A percentile compares a stretch with the other conserved stretches of the same genome.
These are phyloP conservation scores for Benthosema pterotum DNA, from an alignment of 2,797 vertebrate genomes.

Conservation along the genomic window DNA sequence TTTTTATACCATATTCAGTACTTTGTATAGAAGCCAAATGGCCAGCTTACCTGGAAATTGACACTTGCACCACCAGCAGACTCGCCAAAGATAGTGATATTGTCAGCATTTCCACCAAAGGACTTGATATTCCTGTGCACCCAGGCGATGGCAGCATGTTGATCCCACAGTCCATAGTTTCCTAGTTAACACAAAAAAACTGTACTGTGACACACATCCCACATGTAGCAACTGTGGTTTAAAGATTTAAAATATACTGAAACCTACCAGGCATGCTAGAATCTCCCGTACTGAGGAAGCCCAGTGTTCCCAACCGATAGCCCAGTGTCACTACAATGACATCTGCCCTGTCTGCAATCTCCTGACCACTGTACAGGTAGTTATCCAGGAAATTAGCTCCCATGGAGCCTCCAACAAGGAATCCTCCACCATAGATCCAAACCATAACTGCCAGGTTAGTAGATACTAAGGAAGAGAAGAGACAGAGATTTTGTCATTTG, in stretches of 20 bases:
- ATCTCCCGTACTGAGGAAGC: conserved; percentile 94
- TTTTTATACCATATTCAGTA: not conserved
- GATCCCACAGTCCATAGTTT: conserved; percentile 94
- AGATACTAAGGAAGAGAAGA: conserved; percentile 80
- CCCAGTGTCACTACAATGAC: conserved; percentile 93
- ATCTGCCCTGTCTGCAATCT: conserved; percentile 87
- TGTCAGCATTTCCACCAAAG: conserved; percentile 92
- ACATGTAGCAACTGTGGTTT: no score
- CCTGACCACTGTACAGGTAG: conserved; percentile 88
- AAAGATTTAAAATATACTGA: no score
- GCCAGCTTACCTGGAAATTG: conserved; percentile 85
- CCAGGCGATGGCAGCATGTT: conserved; percentile 94
- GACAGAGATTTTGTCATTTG: no score
- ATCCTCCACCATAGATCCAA: conserved; percentile 90
- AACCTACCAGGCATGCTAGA: conserved; percentile 83
- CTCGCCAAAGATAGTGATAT: conserved; percentile 93
- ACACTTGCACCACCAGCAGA: conserved; percentile 90
- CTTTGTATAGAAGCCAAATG: no score
- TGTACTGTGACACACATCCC: not conserved
- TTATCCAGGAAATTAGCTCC: conserved; percentile 87
- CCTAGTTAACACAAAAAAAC: conserved; percentile 72
- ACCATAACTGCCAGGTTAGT: conserved; percentile 89
- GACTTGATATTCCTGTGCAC: conserved; percentile 92
- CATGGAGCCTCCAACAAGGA: conserved; percentile 81
- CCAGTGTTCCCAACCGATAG: conserved; percentile 90